A percentile compares a stretch with the other conserved stretches of the same genome.
phyloP scores from a whole-genome alignment of 2,797 vertebrate species.

The Siniperca obscura region DNA sequence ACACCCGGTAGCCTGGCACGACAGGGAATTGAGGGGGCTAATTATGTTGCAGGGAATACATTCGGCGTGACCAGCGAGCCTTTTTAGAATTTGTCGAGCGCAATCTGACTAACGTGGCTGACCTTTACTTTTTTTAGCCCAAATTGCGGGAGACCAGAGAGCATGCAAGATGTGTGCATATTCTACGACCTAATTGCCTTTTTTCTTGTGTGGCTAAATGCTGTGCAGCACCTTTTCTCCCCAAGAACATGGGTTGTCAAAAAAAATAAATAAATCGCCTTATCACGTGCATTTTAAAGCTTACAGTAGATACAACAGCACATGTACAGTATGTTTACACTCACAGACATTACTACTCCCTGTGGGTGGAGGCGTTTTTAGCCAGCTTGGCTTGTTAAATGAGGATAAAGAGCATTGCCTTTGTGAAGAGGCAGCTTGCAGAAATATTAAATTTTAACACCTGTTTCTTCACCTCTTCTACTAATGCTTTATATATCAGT shows the following conservation, averaged over 20 bases:
- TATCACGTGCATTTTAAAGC: slow-evolving; percentile 5
- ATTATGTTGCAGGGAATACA: slow-evolving; percentile 87
- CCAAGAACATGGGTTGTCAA: slow-evolving; percentile 15
- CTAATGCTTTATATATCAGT: not conserved
- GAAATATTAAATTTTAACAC: not conserved
- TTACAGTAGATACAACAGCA: not conserved
- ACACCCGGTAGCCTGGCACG: slow-evolving; percentile 70
- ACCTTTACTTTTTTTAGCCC: slow-evolving; percentile 83
- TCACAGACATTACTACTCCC: not conserved
- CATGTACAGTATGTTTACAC: slow-evolving; percentile 13
- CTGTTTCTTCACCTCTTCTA: not conserved
- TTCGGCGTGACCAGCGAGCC: slow-evolving; percentile 82
- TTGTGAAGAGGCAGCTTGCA: not conserved
- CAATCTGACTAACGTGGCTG: slow-evolving; percentile 83
- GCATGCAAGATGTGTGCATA: slow-evolving; percentile 82
- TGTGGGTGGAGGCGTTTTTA: not conserved
- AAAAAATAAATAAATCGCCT: not conserved
- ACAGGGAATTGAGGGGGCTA: slow-evolving; percentile 81
- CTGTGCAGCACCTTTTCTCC: slow-evolving; percentile 29
- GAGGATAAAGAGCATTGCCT: not conserved
- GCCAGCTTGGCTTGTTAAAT: slow-evolving; percentile 6
- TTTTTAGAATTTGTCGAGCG: slow-evolving; percentile 83
- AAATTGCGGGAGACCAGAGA: slow-evolving; percentile 80
- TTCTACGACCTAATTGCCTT: slow-evolving; percentile 80
- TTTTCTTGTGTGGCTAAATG: slow-evolving; percentile 53